These are phyloP conservation scores for Pituophis catenifer DNA, from an alignment of 2,113 vertebrate genomes.

Conservation along the genomic window DNA sequence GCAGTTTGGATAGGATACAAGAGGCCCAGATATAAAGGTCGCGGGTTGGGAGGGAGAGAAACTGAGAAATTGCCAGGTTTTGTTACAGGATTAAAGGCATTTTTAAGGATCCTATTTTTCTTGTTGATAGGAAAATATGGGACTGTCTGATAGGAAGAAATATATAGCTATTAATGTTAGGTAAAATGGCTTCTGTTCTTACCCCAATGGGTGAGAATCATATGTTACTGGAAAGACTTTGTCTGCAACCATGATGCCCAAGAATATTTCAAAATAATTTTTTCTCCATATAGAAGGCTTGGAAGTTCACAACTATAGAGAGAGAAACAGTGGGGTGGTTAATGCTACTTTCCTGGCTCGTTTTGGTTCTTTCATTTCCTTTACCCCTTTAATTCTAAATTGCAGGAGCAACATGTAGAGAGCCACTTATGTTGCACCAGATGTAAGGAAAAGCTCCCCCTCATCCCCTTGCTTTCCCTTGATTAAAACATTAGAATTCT, in stretches of 20 bases:
- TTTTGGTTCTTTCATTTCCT: fast-evolving
- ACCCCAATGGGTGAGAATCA: fast-evolving
- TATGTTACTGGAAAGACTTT: neutral
- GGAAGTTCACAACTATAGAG: neutral
- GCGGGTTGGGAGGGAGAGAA: neutral
- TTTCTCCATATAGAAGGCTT: neutral
- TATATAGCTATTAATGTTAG: neutral
- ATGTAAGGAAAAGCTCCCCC: conserved; percentile 20
- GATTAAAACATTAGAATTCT: conserved; percentile 5
- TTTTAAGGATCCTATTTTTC: neutral
- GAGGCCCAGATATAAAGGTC: neutral
- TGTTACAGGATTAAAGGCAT: neutral
- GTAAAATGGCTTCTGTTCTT: neutral
- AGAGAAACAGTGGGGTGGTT: neutral
- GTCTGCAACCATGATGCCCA: neutral
- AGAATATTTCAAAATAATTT: neutral
- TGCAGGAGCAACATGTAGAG: neutral
- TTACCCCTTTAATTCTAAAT: fast-evolving
- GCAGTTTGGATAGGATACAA: neutral
- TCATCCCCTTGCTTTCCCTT: neutral
- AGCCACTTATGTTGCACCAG: conserved; percentile 33
- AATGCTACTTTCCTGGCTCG: neutral
- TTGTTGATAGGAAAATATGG: neutral
- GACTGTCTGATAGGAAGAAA: neutral
- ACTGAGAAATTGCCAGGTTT: neutral